These are phyloP conservation scores for Campopleginae sp. DNA, from an alignment of 2,888 invertebrate genomes.

Conservation along the genomic window DNA sequence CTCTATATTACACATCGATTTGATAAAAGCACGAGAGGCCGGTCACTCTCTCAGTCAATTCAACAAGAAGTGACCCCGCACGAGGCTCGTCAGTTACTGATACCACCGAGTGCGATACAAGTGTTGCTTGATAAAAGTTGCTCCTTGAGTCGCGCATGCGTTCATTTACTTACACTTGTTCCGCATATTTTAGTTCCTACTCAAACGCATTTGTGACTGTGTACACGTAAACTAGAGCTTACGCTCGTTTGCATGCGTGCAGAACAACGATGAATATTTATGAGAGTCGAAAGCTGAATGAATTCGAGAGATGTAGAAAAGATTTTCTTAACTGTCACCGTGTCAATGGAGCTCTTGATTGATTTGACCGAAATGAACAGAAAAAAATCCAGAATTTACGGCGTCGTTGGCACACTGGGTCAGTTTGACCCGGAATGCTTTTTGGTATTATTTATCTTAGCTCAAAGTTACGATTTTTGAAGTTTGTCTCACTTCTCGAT, in stretches of 20 bases:
- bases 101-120: conserved; percentile 69
- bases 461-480: no score
- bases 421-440: no score
- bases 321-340: conserved; percentile 4
- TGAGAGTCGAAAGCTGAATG: conserved; percentile 45
- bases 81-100: conserved; percentile 78
- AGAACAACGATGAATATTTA: conserved; percentile 22
- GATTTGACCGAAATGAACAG: neutral
- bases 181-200: conserved; percentile 42
- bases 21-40: conserved; percentile 35
- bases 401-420: no score
- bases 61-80: conserved; percentile 73
- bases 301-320: neutral
- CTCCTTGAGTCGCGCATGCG: conserved; percentile 38
- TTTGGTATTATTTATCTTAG: neutral
- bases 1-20: conserved; percentile 26
- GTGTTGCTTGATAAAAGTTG: conserved; percentile 60
- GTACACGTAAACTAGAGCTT: neutral
- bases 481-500: no score
- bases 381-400: neutral
- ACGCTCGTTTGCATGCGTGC: conserved; percentile 10
- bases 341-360: neutral
- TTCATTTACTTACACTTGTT: conserved; percentile 42
- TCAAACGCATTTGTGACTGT: neutral
- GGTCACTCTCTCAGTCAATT: conserved; percentile 35